A percentile compares a stretch with the other conserved stretches of the same genome.
Conservation (phyloP, 2,113 vertebrate species). For the Carlito syrichta region DNA sequence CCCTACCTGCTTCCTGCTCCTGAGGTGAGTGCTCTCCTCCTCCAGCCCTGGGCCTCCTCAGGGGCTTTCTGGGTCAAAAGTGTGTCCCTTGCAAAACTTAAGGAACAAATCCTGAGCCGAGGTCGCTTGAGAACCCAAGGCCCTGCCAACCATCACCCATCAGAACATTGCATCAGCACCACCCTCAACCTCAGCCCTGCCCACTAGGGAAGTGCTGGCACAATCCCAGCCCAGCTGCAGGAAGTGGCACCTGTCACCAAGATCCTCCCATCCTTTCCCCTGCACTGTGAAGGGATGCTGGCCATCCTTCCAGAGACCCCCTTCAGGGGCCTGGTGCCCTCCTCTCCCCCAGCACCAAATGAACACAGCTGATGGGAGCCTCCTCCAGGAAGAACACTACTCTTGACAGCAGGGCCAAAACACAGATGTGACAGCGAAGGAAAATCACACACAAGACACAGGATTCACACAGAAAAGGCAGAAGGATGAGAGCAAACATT, state of each 20-base stretch:
- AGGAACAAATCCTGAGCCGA: not conserved
- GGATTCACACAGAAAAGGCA: not conserved
- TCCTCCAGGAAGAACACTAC: rapidly evolving
- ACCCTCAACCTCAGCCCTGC: not conserved
- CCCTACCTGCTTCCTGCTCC: not conserved
- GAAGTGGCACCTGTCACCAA: not conserved
- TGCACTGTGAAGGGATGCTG: rapidly evolving
- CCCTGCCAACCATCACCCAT: rapidly evolving
- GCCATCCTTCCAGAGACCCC: not conserved
- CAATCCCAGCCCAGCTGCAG: not conserved
- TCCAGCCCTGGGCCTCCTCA: too few species aligned
- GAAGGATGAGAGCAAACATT: not conserved
- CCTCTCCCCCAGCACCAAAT: not conserved
- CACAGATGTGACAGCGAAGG: too few species aligned
- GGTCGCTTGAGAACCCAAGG: not conserved
- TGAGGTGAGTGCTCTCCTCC: rapidly evolving
- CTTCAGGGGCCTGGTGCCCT: rapidly evolving
- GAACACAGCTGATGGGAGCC: not conserved
- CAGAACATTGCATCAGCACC: not conserved
- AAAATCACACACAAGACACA: not conserved
- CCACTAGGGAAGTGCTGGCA: rapidly evolving
- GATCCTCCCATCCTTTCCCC: not conserved
- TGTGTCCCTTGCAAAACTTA: too few species aligned
- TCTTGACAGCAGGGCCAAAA: too few species aligned
- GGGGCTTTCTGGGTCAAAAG: too few species aligned